These are phyloP conservation scores for Umimayanthus chanpuru DNA, from an alignment of 92 coral and sea anemone genomes.

Conservation along the genomic window DNA sequence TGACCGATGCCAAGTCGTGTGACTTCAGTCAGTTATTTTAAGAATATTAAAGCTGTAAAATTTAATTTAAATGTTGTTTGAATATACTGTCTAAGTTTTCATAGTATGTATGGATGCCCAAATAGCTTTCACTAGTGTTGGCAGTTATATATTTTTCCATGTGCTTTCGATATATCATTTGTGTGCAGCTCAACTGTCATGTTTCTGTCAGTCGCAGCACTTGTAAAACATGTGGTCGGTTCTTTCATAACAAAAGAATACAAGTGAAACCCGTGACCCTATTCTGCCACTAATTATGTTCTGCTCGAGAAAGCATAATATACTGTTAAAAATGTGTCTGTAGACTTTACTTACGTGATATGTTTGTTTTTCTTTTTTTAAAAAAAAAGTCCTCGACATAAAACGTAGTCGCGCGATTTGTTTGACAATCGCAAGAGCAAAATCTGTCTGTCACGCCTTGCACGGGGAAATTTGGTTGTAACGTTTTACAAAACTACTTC, in stretches of 20 bases:
- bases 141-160: background rate
- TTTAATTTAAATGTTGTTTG: background rate
- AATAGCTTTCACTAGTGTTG: background rate
- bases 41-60: background rate
- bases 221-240: background rate
- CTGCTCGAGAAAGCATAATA: too few relatives aligned
- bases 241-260: slow-evolving; percentile 7
- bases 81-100: background rate
- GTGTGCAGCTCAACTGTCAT: background rate
- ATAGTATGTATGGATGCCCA: background rate
- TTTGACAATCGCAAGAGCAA: too few relatives aligned
- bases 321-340: too few relatives aligned
- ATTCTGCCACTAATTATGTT: too few relatives aligned
- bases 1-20: background rate
- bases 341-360: too few relatives aligned
- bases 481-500: too few relatives aligned
- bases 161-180: background rate
- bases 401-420: too few relatives aligned
- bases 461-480: too few relatives aligned
- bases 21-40: background rate
- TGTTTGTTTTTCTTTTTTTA: too few relatives aligned
- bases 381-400: too few relatives aligned
- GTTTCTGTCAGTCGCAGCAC: slow-evolving; percentile 7
- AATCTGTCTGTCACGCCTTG: too few relatives aligned
- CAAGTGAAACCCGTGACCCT: background rate